These are phyloP conservation scores for Caenorhabditis sp. DNA, from an alignment of 2,888 invertebrate genomes.

Conservation along the genomic window DNA sequence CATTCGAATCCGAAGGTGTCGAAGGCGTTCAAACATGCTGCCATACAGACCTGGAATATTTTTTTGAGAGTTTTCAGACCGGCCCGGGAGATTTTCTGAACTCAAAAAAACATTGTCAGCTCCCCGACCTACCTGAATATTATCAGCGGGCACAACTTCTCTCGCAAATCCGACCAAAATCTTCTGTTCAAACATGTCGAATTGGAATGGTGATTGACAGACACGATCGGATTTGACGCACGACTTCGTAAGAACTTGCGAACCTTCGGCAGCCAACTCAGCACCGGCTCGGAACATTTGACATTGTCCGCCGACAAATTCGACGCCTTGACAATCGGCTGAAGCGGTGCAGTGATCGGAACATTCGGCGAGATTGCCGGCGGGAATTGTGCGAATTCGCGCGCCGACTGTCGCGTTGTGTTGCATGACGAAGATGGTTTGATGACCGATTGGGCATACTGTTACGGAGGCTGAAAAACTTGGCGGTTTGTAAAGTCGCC, in stretches of 20 bases:
- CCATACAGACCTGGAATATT: conserved; percentile 47
- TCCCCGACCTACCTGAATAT: conserved; percentile 44
- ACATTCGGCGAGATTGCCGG: conserved; percentile 62
- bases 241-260: conserved; percentile 57
- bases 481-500: no score
- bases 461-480: conserved; percentile 58
- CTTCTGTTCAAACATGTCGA: conserved; percentile 69
- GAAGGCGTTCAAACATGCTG: conserved; percentile 68
- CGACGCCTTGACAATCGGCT: conserved; percentile 64
- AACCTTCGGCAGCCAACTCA: conserved; percentile 33
- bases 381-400: conserved; percentile 56
- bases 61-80: conserved; percentile 14
- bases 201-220: conserved; percentile 70
- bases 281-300: conserved; percentile 51
- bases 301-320: conserved; percentile 60
- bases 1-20: conserved; percentile 70
- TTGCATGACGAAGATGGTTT: conserved; percentile 66
- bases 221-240: conserved; percentile 69
- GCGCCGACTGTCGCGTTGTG: conserved; percentile 65
- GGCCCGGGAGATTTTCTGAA: background rate
- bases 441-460: conserved; percentile 50
- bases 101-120: no score
- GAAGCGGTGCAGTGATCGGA: conserved; percentile 64
- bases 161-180: conserved; percentile 70
- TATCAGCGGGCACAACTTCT: conserved; percentile 68